phyloP scores from a whole-genome alignment of 2,113 vertebrate genomes.

The Hirundichthys speculiger region DNA sequence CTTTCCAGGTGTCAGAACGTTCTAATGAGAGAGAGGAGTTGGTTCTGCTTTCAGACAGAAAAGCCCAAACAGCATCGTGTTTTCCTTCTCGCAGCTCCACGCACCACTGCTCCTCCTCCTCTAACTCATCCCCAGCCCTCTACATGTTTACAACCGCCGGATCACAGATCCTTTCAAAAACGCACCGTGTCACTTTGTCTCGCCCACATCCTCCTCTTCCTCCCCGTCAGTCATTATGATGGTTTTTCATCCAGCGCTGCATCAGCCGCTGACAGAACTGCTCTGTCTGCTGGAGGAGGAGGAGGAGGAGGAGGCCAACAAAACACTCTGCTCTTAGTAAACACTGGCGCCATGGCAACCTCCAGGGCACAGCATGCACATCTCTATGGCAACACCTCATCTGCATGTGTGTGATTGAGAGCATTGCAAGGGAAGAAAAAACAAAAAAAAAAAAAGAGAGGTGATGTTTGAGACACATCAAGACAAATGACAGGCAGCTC shows the following conservation, averaged over 20 bases:
- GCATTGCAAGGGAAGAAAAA: not conserved
- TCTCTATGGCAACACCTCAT: constrained; percentile 45
- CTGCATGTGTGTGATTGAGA: constrained; percentile 23
- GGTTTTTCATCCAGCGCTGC: constrained; percentile 12
- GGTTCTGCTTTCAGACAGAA: too few relatives aligned
- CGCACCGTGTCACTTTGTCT: not conserved
- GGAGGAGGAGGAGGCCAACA: constrained; percentile 29
- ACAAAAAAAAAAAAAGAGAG: too few relatives aligned
- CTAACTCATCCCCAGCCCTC: not conserved
- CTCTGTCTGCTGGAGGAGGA: not conserved
- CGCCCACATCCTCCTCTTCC: constrained; percentile 14
- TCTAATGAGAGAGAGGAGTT: too few relatives aligned
- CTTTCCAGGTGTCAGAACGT: too few relatives aligned
- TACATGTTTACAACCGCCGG: constrained; percentile 6
- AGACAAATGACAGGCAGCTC: constrained; percentile 6
- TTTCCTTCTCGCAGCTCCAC: not conserved
- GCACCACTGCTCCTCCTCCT: not conserved
- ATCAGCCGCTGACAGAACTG: constrained; percentile 4
- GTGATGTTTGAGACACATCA: not conserved
- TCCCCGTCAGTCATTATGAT: not conserved
- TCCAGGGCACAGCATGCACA: constrained; percentile 27
- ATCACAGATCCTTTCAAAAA: constrained; percentile 8
- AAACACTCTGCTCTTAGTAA: constrained; percentile 48
- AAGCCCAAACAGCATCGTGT: too few relatives aligned
- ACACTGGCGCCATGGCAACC: constrained; percentile 67